Conservation (phyloP, 2,113 vertebrate species). For the Bubo bubo region DNA sequence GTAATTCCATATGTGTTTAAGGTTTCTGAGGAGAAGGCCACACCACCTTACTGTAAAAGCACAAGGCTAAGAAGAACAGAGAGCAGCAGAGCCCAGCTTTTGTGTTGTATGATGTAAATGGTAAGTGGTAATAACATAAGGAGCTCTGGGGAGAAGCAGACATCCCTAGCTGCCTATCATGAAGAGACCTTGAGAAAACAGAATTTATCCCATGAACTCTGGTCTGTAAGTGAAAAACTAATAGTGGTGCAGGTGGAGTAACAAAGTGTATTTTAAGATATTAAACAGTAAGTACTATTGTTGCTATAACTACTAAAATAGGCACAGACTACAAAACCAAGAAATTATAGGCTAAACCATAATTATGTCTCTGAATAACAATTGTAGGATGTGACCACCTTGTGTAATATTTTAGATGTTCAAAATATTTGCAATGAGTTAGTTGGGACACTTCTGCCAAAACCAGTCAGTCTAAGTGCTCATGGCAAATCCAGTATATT, state of each 20-base stretch:
- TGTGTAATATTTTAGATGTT: background rate
- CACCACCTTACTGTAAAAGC: background rate
- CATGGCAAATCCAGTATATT: background rate
- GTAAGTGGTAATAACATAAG: background rate
- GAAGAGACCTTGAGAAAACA: background rate
- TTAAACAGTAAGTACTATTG: background rate
- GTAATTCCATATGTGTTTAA: background rate
- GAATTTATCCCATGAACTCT: background rate
- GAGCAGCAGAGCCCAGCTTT: background rate
- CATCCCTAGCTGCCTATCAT: background rate
- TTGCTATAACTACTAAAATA: background rate
- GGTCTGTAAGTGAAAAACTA: background rate
- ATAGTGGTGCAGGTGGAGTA: background rate
- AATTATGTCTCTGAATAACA: background rate
- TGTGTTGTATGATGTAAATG: background rate
- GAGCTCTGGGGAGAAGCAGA: background rate
- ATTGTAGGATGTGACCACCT: background rate
- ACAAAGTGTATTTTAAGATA: background rate
- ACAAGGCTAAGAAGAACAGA: background rate
- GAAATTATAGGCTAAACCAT: background rate
- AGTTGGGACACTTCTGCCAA: background rate
- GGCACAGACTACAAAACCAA: background rate
- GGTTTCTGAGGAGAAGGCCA: background rate
- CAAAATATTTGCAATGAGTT: background rate
- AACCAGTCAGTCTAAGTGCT: background rate